Percentiles rank a stretch among this genome's conserved stretches.
These are phyloP conservation scores for Anthophora plumipes DNA, from an alignment of 2,888 invertebrate genomes.

Conservation along the genomic window DNA sequence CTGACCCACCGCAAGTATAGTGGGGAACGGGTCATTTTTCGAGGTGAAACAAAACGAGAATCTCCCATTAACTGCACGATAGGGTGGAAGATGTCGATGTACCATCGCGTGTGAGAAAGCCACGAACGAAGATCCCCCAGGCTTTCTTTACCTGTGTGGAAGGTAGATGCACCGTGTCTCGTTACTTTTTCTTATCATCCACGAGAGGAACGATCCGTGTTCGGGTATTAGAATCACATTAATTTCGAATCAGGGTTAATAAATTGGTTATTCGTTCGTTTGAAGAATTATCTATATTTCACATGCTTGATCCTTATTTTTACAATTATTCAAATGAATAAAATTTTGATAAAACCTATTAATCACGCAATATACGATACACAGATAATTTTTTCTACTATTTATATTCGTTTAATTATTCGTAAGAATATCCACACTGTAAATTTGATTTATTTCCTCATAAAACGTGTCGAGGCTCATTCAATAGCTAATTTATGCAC, in stretches of 20 bases:
- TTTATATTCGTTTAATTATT: background rate
- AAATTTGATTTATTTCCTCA: background rate
- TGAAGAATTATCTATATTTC: background rate
- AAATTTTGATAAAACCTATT: background rate
- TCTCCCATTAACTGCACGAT: slow-evolving; percentile 72
- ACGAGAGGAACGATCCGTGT: background rate
- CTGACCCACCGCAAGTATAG: slow-evolving; percentile 19
- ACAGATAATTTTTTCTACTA: background rate
- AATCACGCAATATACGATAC: background rate
- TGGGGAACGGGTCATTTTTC: slow-evolving; percentile 57
- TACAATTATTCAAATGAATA: background rate
- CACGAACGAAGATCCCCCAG: slow-evolving; percentile 43
- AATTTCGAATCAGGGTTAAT: background rate
- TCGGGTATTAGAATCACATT: slow-evolving; percentile 3
- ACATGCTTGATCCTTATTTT: background rate
- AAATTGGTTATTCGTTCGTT: background rate
- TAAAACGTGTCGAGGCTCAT: background rate
- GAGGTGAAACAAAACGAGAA: slow-evolving; percentile 61
- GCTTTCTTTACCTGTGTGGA: slow-evolving; percentile 24
- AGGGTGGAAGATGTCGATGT: slow-evolving; percentile 59
- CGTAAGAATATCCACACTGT: background rate
- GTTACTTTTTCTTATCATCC: slow-evolving; percentile 26
- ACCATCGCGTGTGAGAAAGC: slow-evolving; percentile 67
- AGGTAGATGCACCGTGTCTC: slow-evolving; percentile 28
- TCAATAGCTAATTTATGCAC: background rate